phyloP scores from a whole-genome alignment of 2,113 vertebrate species.

The Rhadina sibilatrix region DNA sequence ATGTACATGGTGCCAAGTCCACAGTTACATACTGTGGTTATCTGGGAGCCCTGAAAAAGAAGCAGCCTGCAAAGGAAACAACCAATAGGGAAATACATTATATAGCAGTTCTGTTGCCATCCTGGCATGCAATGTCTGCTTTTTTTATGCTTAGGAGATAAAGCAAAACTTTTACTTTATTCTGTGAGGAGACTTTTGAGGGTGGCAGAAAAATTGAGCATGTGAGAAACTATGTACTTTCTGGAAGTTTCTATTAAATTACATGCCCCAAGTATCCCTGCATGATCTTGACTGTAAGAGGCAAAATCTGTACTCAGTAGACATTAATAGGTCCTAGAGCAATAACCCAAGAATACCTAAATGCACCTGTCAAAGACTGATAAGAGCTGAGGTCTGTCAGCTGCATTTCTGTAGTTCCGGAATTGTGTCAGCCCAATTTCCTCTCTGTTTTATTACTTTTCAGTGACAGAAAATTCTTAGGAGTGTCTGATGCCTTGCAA shows the following conservation, averaged over 20 bases:
- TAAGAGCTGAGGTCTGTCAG: neutral
- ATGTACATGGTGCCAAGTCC: neutral
- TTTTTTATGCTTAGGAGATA: neutral
- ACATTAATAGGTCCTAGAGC: neutral
- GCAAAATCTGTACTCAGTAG: neutral
- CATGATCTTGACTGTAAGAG: neutral
- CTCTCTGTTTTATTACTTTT: conserved; percentile 24
- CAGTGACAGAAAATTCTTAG: neutral
- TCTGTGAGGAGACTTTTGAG: neutral
- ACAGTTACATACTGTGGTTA: neutral
- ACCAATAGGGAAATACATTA: neutral
- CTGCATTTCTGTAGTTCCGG: conserved; percentile 6
- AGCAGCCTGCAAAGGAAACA: neutral
- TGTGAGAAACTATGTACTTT: neutral
- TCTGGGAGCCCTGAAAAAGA: neutral
- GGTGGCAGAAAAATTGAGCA: neutral
- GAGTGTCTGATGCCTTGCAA: neutral
- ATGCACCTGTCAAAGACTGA: neutral
- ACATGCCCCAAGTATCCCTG: neutral
- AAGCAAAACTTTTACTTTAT: neutral
- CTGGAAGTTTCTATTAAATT: neutral
- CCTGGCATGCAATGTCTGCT: neutral
- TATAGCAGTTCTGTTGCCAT: neutral
- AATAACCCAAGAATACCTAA: conserved; percentile 6
- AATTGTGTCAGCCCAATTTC: conserved; percentile 23